Conservation (phyloP, 1,140 invertebrate genomes). For the Pseudomyrmex sp. region DNA sequence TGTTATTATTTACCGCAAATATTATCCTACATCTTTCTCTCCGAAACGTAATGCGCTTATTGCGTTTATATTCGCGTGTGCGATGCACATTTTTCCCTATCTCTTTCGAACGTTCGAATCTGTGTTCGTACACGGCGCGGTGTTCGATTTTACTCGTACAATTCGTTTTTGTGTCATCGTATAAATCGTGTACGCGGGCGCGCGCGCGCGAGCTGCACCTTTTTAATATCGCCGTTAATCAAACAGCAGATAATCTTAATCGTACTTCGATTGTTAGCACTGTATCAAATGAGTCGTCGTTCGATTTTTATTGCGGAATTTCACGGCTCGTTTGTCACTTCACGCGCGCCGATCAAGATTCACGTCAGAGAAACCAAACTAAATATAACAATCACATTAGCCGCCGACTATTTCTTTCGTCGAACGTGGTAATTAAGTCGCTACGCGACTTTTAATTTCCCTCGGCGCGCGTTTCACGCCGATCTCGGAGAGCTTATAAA, state of each 20-base stretch:
- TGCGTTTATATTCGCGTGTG: conserved; percentile 8
- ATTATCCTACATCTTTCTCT: conserved; percentile 37
- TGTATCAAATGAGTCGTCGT: conserved; percentile 18
- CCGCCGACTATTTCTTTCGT: background rate
- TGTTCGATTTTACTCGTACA: background rate
- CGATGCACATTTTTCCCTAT: too few species aligned
- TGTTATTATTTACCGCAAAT: conserved; percentile 42
- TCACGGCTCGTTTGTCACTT: conserved; percentile 30
- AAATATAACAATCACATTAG: conserved; percentile 22
- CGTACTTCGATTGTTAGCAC: conserved; percentile 3
- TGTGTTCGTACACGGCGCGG: background rate
- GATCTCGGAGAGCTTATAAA: conserved; percentile 34
- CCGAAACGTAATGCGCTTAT: conserved; percentile 40
- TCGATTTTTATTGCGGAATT: conserved; percentile 34
- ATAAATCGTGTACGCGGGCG: conserved; percentile 34
- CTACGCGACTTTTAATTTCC: conserved; percentile 18
- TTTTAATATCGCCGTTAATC: conserved; percentile 51
- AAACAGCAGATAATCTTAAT: conserved; percentile 47
- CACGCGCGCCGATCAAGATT: background rate
- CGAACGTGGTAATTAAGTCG: background rate
- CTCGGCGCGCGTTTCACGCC: conserved; percentile 44
- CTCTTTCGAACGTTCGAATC: background rate
- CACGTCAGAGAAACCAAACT: conserved; percentile 1
- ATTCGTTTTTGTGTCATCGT: conserved; percentile 34
- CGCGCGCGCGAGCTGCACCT: too few species aligned